Evolutionary conservation across 2,113 vertebrate species (phyloP).

Genomic region (Syngnathus scovelli): DNA sequence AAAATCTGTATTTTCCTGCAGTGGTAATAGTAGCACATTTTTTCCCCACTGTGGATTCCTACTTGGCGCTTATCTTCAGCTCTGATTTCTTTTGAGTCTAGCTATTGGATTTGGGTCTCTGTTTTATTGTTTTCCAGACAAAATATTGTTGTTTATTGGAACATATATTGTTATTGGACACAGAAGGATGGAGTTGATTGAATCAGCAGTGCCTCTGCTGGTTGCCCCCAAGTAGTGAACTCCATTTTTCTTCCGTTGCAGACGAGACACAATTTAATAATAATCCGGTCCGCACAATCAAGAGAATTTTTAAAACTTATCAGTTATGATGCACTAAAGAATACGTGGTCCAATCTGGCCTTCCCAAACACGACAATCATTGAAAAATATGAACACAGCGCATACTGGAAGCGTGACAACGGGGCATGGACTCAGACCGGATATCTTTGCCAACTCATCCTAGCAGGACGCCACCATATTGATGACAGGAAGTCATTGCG

Average conservation of each 20-base stretch:
- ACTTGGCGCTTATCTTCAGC: slow-evolving; percentile 12
- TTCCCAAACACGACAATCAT: slow-evolving; percentile 19
- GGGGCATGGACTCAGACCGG: slow-evolving; percentile 27
- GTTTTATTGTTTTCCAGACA: slow-evolving; percentile 36
- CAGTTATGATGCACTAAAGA: background rate
- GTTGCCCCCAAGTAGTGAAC: too few species aligned
- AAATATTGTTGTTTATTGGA: slow-evolving; percentile 36
- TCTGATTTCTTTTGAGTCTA: slow-evolving; percentile 46
- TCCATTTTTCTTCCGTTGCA: too few species aligned
- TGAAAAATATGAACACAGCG: slow-evolving; percentile 1
- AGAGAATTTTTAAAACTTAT: background rate
- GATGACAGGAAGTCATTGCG: slow-evolving; percentile 68
- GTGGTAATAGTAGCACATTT: background rate
- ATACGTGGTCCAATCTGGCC: background rate
- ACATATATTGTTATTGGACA: slow-evolving; percentile 35
- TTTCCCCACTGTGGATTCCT: slow-evolving; percentile 11
- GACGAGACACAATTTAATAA: too few species aligned
- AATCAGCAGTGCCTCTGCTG: too few species aligned
- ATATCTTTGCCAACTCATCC: slow-evolving; percentile 54
- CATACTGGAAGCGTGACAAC: background rate
- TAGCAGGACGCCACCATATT: slow-evolving; percentile 68
- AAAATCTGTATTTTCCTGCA: background rate
- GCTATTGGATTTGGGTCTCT: slow-evolving; percentile 46
- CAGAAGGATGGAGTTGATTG: slow-evolving; percentile 5
- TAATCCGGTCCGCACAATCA: too few species aligned